These are phyloP conservation scores for Cerceris rybyensis DNA, from an alignment of 2,888 invertebrate species.

Conservation along the genomic window DNA sequence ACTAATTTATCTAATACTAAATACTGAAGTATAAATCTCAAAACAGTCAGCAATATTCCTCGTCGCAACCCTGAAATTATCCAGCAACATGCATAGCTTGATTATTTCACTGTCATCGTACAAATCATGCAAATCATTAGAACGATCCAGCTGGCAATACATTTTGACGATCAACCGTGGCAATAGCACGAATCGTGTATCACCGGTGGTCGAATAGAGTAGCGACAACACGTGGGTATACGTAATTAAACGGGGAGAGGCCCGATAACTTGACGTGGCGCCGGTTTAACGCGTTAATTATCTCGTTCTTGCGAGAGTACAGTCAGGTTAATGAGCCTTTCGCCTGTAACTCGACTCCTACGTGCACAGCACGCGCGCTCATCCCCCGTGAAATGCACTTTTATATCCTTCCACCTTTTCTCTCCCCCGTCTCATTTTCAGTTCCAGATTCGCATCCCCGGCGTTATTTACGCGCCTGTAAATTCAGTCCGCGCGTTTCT, in stretches of 20 bases:
- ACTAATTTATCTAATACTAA: no score
- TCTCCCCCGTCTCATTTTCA: conserved; percentile 33
- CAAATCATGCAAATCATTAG: neutral
- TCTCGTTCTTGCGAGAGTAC: conserved; percentile 63
- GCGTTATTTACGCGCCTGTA: conserved; percentile 47
- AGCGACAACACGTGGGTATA: conserved; percentile 66
- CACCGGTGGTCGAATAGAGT: conserved; percentile 63
- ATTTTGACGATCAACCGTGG: conserved; percentile 1
- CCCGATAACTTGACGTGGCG: conserved; percentile 67
- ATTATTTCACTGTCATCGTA: no score
- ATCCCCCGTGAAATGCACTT: conserved; percentile 41
- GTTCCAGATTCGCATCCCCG: conserved; percentile 1
- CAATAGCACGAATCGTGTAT: conserved; percentile 40
- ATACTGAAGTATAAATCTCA: no score
- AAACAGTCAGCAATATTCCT: no score
- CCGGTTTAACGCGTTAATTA: conserved; percentile 71
- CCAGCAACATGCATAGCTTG: no score
- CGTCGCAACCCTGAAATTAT: no score
- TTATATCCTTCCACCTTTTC: conserved; percentile 28
- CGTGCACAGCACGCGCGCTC: conserved; percentile 64
- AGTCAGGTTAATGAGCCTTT: conserved; percentile 69
- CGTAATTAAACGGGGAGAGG: conserved; percentile 68
- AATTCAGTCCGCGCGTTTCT: conserved; percentile 16
- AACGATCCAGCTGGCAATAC: neutral
- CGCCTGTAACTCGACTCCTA: conserved; percentile 72